Evolutionary conservation across 2,888 invertebrate species (phyloP), one percentile per base, ranked within the genome.

Genomic region (Netelia fuscicornis): DNA sequence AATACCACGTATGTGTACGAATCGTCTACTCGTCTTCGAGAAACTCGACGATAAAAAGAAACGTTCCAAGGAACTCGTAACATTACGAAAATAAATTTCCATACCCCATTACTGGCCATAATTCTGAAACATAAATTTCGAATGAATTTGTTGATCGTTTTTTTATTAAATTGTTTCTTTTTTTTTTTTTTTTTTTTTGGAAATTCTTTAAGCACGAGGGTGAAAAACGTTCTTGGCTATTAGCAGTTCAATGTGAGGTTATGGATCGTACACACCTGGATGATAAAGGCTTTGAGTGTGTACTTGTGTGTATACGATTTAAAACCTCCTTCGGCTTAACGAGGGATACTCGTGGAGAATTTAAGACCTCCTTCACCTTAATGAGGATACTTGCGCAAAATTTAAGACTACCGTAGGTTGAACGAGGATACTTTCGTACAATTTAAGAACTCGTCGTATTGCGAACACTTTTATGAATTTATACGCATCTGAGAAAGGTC

Each of bases 321-420:
- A 60, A 60, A 60, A 60, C 58, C 23, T 60, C 23, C 58, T 23
- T 60, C 23, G 58, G 20, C 10, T 60, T 20, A 60, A 60, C 58
- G 58, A 60, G 20, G 6, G 58, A 60, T 60, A 23, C 23, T 60
- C 20, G 60, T 60, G 25, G 6, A 23, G 20, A 25, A 23, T 60
- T 60, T 23, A 60, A 60, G 60, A 60, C 23, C 60, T 10, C 60
- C 60, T 60, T 60, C 25, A 20, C 23, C 10, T 8, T 11, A 60
- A 23, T 20, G 20, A 20, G 10, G 60, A 60, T 60, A 60, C 60
- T 60, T 11, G 10, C 23, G 60, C 3, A 6, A 60, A 20, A 23
- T 60, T 60, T 60, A 60, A 60, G 23, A 60, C 23, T 10, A 23
- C 60, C 25, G 20, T 60, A 0, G 10, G 6, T 60, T 23, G 2